phyloP scores from a whole-genome alignment of 2,888 invertebrate species.

The Hyposoter didymator region DNA sequence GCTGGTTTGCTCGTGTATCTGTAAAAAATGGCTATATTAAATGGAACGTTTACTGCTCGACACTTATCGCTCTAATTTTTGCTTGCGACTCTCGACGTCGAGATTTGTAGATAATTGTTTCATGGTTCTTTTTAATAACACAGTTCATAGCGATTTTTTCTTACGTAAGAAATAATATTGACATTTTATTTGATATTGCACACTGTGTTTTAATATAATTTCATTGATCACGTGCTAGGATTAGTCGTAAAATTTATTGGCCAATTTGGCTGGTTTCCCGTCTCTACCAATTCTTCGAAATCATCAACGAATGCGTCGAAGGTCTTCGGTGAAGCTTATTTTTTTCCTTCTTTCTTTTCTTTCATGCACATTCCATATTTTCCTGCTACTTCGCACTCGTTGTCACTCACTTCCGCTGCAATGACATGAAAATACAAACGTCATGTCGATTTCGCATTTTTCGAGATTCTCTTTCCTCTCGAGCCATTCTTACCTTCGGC shows the following conservation, averaged over 20 bases:
- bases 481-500: conserved; percentile 44
- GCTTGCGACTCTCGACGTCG: no score
- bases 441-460: not conserved
- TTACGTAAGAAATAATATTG: not conserved
- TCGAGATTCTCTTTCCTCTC: not conserved
- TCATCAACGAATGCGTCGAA: not conserved
- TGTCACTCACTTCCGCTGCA: conserved; percentile 59
- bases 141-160: not conserved
- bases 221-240: not conserved
- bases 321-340: not conserved
- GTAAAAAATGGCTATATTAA: no score
- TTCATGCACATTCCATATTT: conserved; percentile 47
- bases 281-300: not conserved
- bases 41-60: no score
- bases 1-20: no score
- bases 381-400: conserved; percentile 60
- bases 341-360: not conserved
- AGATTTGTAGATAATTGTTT: no score
- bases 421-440: conserved; percentile 15
- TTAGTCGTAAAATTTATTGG: not conserved
- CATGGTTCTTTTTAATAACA: not conserved
- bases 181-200: not conserved
- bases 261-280: not conserved
- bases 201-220: not conserved
- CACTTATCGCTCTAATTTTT: no score